Conservation (phyloP, 2,888 invertebrate genomes). For the Hoplodrina ambigua region DNA sequence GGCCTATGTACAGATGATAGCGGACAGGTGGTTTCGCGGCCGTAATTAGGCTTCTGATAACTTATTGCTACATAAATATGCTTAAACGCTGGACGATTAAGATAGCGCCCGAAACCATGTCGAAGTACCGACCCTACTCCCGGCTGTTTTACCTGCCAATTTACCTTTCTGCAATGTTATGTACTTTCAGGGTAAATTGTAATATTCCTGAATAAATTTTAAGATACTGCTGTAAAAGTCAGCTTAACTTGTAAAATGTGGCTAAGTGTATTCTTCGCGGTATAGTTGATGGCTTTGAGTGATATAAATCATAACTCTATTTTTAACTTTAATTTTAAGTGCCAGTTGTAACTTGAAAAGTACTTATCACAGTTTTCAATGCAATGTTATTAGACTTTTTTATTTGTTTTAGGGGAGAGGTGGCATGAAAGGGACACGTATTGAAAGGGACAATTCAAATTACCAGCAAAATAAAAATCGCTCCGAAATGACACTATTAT, state of each 20-base stretch:
- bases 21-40: slow-evolving; percentile 90
- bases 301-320: neutral
- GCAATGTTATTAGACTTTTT: too few species aligned
- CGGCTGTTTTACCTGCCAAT: slow-evolving; percentile 72
- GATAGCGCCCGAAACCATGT: slow-evolving; percentile 81
- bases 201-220: slow-evolving; percentile 71
- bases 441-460: too few species aligned
- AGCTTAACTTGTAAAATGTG: slow-evolving; percentile 53
- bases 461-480: too few species aligned
- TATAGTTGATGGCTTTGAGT: slow-evolving; percentile 2
- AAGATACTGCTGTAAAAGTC: slow-evolving; percentile 47
- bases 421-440: too few species aligned
- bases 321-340: neutral
- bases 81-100: slow-evolving; percentile 85
- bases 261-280: slow-evolving; percentile 23
- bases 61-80: slow-evolving; percentile 89
- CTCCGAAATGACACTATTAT: too few species aligned
- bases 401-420: too few species aligned
- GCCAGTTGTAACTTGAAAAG: neutral
- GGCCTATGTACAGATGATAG: slow-evolving; percentile 90
- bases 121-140: slow-evolving; percentile 72
- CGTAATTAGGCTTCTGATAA: slow-evolving; percentile 89
- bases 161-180: slow-evolving; percentile 73
- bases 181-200: slow-evolving; percentile 73
- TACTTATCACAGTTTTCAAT: neutral